phyloP scores from a whole-genome alignment of 1,140 invertebrate genomes.

The Aphelenchoides fujianensis region DNA sequence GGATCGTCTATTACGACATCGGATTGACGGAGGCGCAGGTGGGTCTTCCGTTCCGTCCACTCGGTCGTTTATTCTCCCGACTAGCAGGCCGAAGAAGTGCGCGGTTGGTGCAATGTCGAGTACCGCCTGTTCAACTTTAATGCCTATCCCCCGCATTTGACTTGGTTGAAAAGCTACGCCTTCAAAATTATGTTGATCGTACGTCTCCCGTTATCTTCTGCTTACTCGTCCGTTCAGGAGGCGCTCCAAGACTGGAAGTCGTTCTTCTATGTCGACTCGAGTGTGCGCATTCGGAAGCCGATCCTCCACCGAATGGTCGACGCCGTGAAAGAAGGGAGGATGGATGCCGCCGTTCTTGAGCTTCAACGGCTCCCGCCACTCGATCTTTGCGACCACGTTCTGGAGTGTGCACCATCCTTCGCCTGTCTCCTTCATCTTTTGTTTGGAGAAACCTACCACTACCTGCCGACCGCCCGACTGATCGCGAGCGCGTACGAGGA shows the following conservation, averaged over 20 bases:
- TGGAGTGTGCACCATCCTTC: too few relatives aligned
- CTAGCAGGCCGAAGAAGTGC: slow-evolving; percentile 12
- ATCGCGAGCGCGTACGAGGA: not conserved
- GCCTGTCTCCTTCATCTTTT: too few relatives aligned
- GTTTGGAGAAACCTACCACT: not conserved
- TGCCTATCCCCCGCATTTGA: slow-evolving; percentile 3
- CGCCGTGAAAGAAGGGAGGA: not conserved
- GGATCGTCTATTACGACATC: slow-evolving; percentile 10
- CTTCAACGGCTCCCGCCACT: not conserved
- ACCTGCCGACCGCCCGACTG: not conserved
- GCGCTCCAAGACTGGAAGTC: not conserved
- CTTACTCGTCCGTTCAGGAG: not conserved
- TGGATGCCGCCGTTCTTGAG: not conserved
- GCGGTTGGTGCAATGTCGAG: not conserved
- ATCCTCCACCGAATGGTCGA: not conserved
- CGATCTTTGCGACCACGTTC: not conserved
- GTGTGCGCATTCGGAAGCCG: not conserved
- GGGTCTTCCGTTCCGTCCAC: too few relatives aligned
- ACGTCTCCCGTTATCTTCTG: not conserved
- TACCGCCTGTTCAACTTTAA: slow-evolving; percentile 14
- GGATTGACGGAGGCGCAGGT: slow-evolving; percentile 1
- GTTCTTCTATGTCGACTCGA: slow-evolving; percentile 11
- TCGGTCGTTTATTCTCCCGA: too few relatives aligned
- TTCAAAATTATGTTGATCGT: slow-evolving; percentile 13
- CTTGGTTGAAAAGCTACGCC: slow-evolving; percentile 8